Percentiles rank a stretch among this genome's conserved stretches.
These are phyloP conservation scores for Brienomyrus longianalis DNA, from an alignment of 2,113 vertebrate species.

Conservation along the genomic window DNA sequence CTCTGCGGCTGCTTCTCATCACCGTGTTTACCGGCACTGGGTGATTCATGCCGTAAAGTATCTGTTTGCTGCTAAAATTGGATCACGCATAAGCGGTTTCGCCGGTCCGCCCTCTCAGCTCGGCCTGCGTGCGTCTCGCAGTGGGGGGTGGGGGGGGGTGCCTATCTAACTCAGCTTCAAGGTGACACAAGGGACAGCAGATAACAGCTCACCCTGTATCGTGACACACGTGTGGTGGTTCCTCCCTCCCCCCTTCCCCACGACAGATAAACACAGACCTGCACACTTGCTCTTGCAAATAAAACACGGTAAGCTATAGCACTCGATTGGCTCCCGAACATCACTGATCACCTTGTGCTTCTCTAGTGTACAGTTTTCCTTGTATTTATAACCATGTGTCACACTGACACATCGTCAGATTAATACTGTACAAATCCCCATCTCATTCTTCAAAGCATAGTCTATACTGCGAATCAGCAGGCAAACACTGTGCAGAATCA, in stretches of 20 bases:
- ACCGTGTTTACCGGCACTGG: conserved; percentile 49
- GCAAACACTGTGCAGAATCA: neutral
- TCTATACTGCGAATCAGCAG: neutral
- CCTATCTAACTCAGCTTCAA: conserved; percentile 45
- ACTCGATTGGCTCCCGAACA: neutral
- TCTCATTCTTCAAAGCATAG: neutral
- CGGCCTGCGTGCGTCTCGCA: conserved; percentile 30
- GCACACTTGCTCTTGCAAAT: neutral
- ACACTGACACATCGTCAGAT: neutral
- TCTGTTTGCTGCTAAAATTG: conserved; percentile 55
- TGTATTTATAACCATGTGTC: neutral
- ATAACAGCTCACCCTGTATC: conserved; percentile 48
- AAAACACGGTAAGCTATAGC: neutral
- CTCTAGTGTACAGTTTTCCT: neutral
- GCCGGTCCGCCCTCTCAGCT: conserved; percentile 31
- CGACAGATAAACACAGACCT: conserved; percentile 5
- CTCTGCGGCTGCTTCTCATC: conserved; percentile 40
- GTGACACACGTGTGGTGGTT: conserved; percentile 44
- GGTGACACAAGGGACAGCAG: conserved; percentile 54
- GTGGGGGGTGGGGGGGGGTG: conserved; percentile 25
- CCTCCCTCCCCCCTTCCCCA: conserved; percentile 16
- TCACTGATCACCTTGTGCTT: neutral
- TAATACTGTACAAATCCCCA: neutral
- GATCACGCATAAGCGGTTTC: conserved; percentile 41
- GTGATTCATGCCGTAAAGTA: conserved; percentile 52